phyloP scores from a whole-genome alignment of 2,888 invertebrate genomes.

The Thumatha senex region DNA sequence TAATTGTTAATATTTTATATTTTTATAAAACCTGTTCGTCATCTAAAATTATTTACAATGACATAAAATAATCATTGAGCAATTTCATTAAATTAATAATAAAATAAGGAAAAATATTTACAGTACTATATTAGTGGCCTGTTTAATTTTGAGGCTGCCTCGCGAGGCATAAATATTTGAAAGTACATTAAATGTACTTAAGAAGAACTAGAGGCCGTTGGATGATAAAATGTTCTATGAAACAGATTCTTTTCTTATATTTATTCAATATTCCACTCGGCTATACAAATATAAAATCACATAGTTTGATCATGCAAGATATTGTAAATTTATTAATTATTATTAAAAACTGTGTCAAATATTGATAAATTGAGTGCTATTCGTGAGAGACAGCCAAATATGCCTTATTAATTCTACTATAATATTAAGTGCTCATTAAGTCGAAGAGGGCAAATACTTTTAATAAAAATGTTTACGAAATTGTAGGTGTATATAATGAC shows the following conservation, averaged over 20 bases:
- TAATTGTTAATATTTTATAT: not conserved
- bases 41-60: slow-evolving; percentile 1
- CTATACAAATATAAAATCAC: no score
- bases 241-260: not conserved
- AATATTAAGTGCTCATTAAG: slow-evolving; percentile 38
- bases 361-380: no score
- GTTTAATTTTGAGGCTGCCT: slow-evolving; percentile 13
- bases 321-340: no score
- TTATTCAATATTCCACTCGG: no score
- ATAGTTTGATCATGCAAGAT: no score
- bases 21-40: not conserved
- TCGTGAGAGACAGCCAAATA: slow-evolving; percentile 14
- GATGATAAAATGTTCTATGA: not conserved
- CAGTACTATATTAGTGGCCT: slow-evolving; percentile 24
- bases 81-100: slow-evolving; percentile 45
- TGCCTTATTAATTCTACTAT: slow-evolving; percentile 24
- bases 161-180: slow-evolving; percentile 9
- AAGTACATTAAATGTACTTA: not conserved
- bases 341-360: no score
- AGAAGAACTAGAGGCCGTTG: not conserved
- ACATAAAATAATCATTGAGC: slow-evolving; percentile 56
- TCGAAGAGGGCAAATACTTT: slow-evolving; percentile 46
- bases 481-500: slow-evolving; percentile 43
- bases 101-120: slow-evolving; percentile 39
- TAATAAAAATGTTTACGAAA: slow-evolving; percentile 32